Evolutionary conservation across 1,140 invertebrate species (phyloP), one percentile per base, ranked within the genome.

Genomic region (Euschistus heros): DNA sequence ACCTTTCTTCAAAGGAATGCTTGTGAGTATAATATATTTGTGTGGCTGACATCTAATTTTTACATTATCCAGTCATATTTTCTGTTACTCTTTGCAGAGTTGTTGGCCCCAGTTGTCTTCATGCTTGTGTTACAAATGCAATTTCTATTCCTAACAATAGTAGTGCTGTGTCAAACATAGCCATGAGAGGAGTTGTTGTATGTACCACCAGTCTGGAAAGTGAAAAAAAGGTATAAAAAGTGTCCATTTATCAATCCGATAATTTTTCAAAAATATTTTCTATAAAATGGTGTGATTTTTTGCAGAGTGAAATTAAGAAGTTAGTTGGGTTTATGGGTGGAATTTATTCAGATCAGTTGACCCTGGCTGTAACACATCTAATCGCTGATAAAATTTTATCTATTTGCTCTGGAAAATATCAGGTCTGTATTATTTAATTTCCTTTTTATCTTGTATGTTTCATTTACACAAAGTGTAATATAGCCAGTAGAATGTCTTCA

Each of bases 271-370:
- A 54, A 2, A 54, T 22, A 22, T 22, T 2, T 54, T 26, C 2
- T 8, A 50, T 59, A 54, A 55, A 42, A 67, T 46, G 61, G 17
- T 66, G 42, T 62, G 33, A 22, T 22, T 54, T 33, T 65, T 69
- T 72, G 27, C 69, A 91, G 84, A 79, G 82, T 69, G 75, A 82
- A 33, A 76, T 94, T 5, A 81, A 84, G 71, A 76, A 79, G 24
- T 83, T 84, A 71, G 81, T 94, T 0, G 78, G 86, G 70, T 85
- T 84, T 73, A 95, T 95, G 92, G 88, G 88, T 64, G 93, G 91
- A 5, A 77, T 84, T 15, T 91, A 85, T 69, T 84, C 80, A 15
- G 82, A 82, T 68, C 80, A 82, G 62, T 81, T 95, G 42, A 83
- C 85, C 33, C 79, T 80, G 62, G 81, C 81, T 66, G 84, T 86